Evolutionary conservation across 2,888 invertebrate species (phyloP).

Genomic region (Agrilus biguttatus): DNA sequence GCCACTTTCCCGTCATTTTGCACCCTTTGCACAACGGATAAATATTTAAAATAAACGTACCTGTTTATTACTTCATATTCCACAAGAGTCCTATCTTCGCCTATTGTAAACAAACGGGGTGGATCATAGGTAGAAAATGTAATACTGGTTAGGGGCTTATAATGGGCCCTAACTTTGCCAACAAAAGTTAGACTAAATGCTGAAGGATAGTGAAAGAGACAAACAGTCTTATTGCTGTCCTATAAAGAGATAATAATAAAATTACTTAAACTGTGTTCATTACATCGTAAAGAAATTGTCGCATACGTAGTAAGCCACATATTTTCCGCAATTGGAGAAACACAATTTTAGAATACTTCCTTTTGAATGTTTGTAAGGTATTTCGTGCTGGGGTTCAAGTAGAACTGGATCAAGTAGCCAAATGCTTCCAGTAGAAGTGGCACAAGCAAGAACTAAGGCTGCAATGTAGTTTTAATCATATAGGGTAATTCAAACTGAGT

Average conservation of each 20-base stretch:
- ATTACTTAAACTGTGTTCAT: background rate
- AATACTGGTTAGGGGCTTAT: constrained; percentile 39
- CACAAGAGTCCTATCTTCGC: constrained; percentile 41
- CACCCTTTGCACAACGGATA: no score
- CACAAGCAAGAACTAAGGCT: constrained; percentile 44
- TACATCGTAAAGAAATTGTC: background rate
- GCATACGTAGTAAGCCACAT: constrained; percentile 43
- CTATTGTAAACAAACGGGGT: constrained; percentile 39
- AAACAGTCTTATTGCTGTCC: constrained; percentile 39
- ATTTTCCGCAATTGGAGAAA: constrained; percentile 38
- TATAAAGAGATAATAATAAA: constrained; percentile 18
- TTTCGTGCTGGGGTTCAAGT: constrained; percentile 31
- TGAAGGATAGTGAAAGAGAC: constrained; percentile 34
- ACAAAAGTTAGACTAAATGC: constrained; percentile 35
- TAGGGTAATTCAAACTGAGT: no score
- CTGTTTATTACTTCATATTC: constrained; percentile 42
- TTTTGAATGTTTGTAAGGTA: constrained; percentile 34
- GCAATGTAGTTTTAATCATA: constrained; percentile 6
- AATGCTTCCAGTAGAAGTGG: constrained; percentile 41
- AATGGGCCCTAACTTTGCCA: constrained; percentile 49
- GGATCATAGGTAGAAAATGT: constrained; percentile 36
- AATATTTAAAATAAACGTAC: constrained; percentile 11
- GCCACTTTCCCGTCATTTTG: no score
- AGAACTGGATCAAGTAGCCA: constrained; percentile 45
- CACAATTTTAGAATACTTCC: constrained; percentile 35